Evolutionary conservation across 2,113 vertebrate species (phyloP).

Genomic region (Astatoreochromis straeleni): DNA sequence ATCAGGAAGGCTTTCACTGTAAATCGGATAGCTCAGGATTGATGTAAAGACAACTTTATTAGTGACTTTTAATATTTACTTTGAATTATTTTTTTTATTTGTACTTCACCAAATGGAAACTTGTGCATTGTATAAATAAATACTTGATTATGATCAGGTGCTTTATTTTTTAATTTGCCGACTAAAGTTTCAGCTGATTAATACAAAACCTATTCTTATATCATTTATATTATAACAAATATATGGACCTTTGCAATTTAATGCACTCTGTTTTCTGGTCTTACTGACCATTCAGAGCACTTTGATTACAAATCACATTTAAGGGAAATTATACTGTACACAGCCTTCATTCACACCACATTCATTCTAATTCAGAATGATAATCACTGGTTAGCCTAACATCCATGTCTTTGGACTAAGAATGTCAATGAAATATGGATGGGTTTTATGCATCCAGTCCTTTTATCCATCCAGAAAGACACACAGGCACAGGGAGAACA

Average conservation of each 20-base stretch:
- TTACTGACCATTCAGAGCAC: background rate
- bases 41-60: background rate
- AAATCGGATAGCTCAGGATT: rapidly evolving
- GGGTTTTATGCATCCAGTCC: background rate
- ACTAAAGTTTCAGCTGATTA: background rate
- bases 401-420: background rate
- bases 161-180: background rate
- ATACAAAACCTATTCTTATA: background rate
- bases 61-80: background rate
- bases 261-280: background rate
- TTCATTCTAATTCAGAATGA: background rate
- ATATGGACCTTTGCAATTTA: background rate
- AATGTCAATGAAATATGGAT: background rate
- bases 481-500: background rate
- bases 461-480: background rate
- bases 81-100: background rate
- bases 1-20: background rate
- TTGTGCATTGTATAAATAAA: background rate
- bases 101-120: background rate
- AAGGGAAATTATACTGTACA: background rate
- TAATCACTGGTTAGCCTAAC: background rate
- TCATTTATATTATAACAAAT: background rate
- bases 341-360: background rate
- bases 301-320: background rate
- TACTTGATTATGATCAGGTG: background rate